Evolutionary conservation across 2,888 invertebrate species (phyloP).

Genomic region (Polylopha cassiicola): DNA sequence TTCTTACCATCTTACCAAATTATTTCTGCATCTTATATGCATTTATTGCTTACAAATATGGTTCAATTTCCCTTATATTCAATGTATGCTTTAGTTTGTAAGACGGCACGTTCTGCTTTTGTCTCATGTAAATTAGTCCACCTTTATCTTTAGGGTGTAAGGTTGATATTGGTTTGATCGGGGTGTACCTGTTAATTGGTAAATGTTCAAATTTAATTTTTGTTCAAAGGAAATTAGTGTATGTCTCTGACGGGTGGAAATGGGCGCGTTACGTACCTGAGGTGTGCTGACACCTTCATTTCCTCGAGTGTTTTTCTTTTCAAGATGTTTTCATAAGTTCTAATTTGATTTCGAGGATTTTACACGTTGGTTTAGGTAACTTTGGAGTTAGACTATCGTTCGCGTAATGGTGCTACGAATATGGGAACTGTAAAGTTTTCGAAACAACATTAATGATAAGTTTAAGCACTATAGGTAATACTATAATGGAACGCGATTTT

Average conservation of each 20-base stretch:
- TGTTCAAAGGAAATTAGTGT: constrained; percentile 32
- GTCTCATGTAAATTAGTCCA: not conserved
- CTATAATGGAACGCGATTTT: too few relatives aligned
- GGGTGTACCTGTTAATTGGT: not conserved
- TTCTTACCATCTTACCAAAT: constrained; percentile 21
- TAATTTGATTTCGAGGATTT: too few relatives aligned
- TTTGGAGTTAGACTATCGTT: too few relatives aligned
- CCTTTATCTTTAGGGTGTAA: not conserved
- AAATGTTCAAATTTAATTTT: constrained; percentile 36
- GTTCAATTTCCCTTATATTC: constrained; percentile 18
- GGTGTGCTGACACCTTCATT: constrained; percentile 17
- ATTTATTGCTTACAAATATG: constrained; percentile 19
- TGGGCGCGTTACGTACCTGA: constrained; percentile 23
- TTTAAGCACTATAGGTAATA: too few relatives aligned
- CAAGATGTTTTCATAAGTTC: not conserved
- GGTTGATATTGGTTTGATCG: constrained; percentile 1
- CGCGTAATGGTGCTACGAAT: too few relatives aligned
- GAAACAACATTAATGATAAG: too few relatives aligned
- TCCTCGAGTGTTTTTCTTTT: constrained; percentile 12
- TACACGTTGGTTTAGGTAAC: too few relatives aligned
- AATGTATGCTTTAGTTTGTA: not conserved
- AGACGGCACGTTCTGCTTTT: not conserved
- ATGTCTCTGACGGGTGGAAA: constrained; percentile 42
- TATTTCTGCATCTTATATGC: constrained; percentile 1
- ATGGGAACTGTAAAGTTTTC: too few relatives aligned